phyloP scores from a whole-genome alignment of 2,888 invertebrate species.

The Leucozona laternaria region DNA sequence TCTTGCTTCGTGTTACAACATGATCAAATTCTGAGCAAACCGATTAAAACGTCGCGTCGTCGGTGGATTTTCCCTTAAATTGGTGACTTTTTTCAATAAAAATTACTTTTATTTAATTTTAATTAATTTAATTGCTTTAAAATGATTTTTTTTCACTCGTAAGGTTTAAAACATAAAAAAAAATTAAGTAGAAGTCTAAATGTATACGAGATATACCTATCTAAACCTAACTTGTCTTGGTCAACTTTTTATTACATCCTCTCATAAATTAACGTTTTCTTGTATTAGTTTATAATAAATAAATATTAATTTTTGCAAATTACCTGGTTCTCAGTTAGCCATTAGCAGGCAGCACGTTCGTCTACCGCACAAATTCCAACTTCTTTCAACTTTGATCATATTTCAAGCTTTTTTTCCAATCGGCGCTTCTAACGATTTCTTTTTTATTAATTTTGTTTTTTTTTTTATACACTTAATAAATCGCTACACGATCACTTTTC shows the following conservation, averaged over 20 bases:
- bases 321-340: constrained; percentile 40
- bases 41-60: neutral
- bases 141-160: neutral
- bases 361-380: constrained; percentile 34
- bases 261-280: constrained; percentile 1
- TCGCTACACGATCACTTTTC: constrained; percentile 73
- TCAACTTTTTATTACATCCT: constrained; percentile 6
- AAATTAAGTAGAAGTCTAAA: neutral
- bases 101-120: neutral
- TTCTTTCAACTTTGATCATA: constrained; percentile 36
- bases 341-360: neutral
- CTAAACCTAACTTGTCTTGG: neutral
- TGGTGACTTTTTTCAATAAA: neutral
- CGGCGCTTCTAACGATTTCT: constrained; percentile 18
- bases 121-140: neutral
- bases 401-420: constrained; percentile 35
- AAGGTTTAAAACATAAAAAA: neutral
- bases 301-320: constrained; percentile 48
- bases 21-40: neutral
- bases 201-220: neutral
- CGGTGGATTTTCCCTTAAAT: neutral
- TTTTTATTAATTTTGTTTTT: neutral
- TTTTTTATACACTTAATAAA: constrained; percentile 33
- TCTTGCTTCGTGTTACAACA: neutral
- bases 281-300: constrained; percentile 13